Evolutionary conservation across 2,113 vertebrate species (phyloP), one percentile per base, ranked within the genome.

Genomic region (Caranx melampygus): DNA sequence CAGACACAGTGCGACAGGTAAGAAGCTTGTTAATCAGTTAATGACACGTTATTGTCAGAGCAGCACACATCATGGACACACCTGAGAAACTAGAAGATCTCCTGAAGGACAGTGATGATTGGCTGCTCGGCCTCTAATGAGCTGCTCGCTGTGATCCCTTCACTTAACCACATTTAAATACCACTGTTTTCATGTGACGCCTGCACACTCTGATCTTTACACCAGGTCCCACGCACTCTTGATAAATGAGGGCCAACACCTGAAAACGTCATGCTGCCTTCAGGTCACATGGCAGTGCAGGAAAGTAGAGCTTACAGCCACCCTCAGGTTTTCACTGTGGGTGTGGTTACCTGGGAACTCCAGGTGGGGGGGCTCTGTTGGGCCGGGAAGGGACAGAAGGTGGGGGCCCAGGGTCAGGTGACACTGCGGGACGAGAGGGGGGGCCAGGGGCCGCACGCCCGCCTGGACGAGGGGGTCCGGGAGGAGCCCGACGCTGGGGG

Each of bases 401-500:
- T 0, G 77, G 97, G 68, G 97, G 95, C 88, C 97, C 97, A 47
- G 98, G 97, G 89, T 97, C 96, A 87, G 97, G 97, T 87, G 97
- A 97, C 91, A 97, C 97, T 6, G 96, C 96, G 13, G 96, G 96
- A 20, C 95, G 96, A 37, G 95, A 93, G 70, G 96, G 96, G 82
- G 96, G 96, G 8, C 97, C 96, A 68, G 97, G 97, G 87, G 97
- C 97, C 0, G 96, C 95, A 26, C 97, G 96, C n/a, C 96, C 96
- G 0, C 96, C 96, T 58, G 97, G 97, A 80, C 97, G 96, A 6
- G 97, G 97, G 1, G 97, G 97, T 10, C 97, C 97, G 33, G 97
- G 97, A 18, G 97, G 97, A 58, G 97, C 97, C 90, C 97, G 94
- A 62, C 97, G 96, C 93, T 98, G 97, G 0, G 97, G 97, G 1